These are phyloP conservation scores for Hemaris fuciformis DNA, from an alignment of 2,888 invertebrate genomes.

Conservation along the genomic window DNA sequence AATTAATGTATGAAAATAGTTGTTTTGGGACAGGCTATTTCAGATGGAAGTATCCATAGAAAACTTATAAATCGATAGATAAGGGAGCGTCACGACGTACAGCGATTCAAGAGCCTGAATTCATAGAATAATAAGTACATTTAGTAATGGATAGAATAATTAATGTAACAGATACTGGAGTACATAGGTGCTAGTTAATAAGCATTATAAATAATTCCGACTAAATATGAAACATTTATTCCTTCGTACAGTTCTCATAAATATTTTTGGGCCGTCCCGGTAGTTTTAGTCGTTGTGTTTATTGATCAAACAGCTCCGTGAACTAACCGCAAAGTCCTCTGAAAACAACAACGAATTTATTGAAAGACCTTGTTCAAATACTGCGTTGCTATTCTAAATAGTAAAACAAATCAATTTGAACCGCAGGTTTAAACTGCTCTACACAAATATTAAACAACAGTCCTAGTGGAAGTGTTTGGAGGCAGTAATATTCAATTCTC, in stretches of 20 bases:
- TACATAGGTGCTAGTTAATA: background rate
- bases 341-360: background rate
- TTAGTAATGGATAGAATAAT: background rate
- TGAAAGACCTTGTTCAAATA: background rate
- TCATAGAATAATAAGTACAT: background rate
- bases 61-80: background rate
- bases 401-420: background rate
- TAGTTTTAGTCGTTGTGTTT: background rate
- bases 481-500: constrained; percentile 13
- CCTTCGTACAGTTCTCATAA: background rate
- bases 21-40: background rate
- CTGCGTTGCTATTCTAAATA: background rate
- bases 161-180: background rate
- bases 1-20: background rate
- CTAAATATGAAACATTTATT: background rate
- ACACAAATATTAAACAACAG: background rate
- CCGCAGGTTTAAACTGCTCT: background rate
- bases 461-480: background rate
- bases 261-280: background rate
- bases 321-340: background rate
- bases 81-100: background rate
- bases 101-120: background rate
- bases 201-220: no score
- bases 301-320: constrained; percentile 8
- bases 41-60: background rate